Percentiles rank a stretch among this genome's conserved stretches.
These are phyloP conservation scores for Pelochelys cantorii DNA, from an alignment of 2,797 vertebrate genomes.

Conservation along the genomic window DNA sequence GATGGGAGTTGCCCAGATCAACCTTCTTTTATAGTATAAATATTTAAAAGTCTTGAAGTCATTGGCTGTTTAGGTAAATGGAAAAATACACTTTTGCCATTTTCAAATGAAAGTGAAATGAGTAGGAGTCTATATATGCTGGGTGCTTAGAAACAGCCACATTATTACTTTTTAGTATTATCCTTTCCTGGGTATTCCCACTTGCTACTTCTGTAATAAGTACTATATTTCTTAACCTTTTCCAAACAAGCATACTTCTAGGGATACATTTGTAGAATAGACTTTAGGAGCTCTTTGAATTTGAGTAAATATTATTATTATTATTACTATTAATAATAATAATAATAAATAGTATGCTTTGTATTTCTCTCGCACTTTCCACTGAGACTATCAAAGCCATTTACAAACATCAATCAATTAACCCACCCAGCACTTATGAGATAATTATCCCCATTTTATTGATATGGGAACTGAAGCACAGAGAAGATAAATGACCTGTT, in stretches of 20 bases:
- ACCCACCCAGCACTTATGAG: neutral
- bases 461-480: neutral
- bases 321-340: neutral
- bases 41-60: neutral
- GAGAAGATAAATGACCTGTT: slow-evolving; percentile 35
- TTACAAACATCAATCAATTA: neutral
- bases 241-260: neutral
- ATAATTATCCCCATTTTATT: neutral
- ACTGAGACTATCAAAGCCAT: neutral
- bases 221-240: neutral
- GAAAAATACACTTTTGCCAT: neutral
- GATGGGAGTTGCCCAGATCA: slow-evolving; percentile 21
- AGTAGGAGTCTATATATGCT: neutral
- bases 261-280: neutral
- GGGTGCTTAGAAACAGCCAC: neutral
- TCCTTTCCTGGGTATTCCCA: neutral
- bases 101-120: slow-evolving; percentile 20
- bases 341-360: neutral
- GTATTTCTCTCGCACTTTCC: neutral
- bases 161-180: neutral
- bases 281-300: neutral
- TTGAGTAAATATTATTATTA: neutral
- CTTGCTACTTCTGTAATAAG: neutral
- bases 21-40: slow-evolving; percentile 1
- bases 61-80: slow-evolving; percentile 4